Percentiles rank a stretch among this genome's conserved stretches.
Conservation (phyloP, 2,888 invertebrate species). For the Euproctis similis region DNA sequence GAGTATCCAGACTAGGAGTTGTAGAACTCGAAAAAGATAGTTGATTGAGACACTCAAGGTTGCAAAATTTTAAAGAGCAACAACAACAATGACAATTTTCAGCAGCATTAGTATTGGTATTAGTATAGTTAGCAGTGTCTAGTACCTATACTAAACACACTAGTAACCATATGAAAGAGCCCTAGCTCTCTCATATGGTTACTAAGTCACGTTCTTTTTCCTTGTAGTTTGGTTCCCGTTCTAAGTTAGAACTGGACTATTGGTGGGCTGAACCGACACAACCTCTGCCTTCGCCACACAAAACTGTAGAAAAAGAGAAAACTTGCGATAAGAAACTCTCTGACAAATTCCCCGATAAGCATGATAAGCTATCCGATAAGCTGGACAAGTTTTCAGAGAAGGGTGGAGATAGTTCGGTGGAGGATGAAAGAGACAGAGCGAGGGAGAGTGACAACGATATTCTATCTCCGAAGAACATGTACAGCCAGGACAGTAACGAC, state of each 20-base stretch:
- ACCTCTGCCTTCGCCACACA: slow-evolving; percentile 38
- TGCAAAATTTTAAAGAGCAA: too few relatives aligned
- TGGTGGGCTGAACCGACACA: slow-evolving; percentile 81
- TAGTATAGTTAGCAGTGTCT: too few relatives aligned
- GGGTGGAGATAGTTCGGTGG: slow-evolving; percentile 37
- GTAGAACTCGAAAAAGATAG: too few relatives aligned
- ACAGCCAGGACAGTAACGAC: slow-evolving; percentile 64
- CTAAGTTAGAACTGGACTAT: slow-evolving; percentile 85
- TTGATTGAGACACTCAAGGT: too few relatives aligned
- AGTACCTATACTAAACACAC: too few relatives aligned
- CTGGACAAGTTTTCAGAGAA: slow-evolving; percentile 37
- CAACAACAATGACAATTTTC: too few relatives aligned
- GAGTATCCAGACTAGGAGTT: too few relatives aligned
- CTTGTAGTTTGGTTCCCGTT: slow-evolving; percentile 84
- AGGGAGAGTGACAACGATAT: slow-evolving; percentile 52
- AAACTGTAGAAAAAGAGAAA: slow-evolving; percentile 3
- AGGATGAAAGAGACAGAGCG: slow-evolving; percentile 41
- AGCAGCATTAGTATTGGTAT: too few relatives aligned
- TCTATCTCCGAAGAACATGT: slow-evolving; percentile 57
- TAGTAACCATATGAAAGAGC: too few relatives aligned
- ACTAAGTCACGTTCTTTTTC: too few relatives aligned
- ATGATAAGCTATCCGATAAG: slow-evolving; percentile 11
- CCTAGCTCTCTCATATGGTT: too few relatives aligned
- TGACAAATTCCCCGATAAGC: slow-evolving; percentile 16
- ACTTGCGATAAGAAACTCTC: slow-evolving; percentile 12